These are phyloP conservation scores for Scolopax bukidnonensis DNA, from an alignment of 2,797 vertebrate genomes.

Conservation along the genomic window DNA sequence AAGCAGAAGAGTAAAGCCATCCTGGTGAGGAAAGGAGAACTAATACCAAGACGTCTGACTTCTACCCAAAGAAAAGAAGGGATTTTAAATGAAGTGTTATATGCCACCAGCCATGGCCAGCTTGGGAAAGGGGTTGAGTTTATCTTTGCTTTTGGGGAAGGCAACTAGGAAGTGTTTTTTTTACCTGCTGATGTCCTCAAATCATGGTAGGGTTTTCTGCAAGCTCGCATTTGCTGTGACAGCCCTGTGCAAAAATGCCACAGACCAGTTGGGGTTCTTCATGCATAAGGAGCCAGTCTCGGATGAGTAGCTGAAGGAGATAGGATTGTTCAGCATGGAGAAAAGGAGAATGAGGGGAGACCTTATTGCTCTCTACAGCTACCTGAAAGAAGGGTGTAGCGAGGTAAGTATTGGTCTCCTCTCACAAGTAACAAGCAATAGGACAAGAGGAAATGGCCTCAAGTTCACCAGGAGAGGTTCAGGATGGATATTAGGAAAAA, in stretches of 20 bases:
- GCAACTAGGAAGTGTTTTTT: background rate
- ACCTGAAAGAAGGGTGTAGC: background rate
- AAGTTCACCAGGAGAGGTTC: background rate
- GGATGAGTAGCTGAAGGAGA: background rate
- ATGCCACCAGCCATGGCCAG: background rate
- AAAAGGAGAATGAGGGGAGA: background rate
- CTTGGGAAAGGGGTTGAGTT: background rate
- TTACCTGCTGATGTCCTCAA: background rate
- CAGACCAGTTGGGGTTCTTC: fast-evolving
- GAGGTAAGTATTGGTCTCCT: background rate
- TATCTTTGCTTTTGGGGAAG: background rate
- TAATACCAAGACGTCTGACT: background rate
- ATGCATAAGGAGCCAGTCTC: background rate
- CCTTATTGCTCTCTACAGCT: background rate
- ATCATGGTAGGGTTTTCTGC: background rate
- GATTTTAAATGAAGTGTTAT: background rate
- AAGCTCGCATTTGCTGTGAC: background rate
- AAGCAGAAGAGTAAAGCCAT: background rate
- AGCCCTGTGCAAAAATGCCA: background rate
- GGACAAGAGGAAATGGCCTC: background rate
- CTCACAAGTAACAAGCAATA: background rate
- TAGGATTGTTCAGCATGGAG: background rate
- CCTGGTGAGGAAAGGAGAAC: background rate
- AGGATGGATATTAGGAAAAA: background rate
- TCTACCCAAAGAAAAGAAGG: background rate